Percentiles rank a stretch among this genome's conserved stretches.
Conservation (phyloP, 2,888 invertebrate genomes). For the Drosophila meridionalis region DNA sequence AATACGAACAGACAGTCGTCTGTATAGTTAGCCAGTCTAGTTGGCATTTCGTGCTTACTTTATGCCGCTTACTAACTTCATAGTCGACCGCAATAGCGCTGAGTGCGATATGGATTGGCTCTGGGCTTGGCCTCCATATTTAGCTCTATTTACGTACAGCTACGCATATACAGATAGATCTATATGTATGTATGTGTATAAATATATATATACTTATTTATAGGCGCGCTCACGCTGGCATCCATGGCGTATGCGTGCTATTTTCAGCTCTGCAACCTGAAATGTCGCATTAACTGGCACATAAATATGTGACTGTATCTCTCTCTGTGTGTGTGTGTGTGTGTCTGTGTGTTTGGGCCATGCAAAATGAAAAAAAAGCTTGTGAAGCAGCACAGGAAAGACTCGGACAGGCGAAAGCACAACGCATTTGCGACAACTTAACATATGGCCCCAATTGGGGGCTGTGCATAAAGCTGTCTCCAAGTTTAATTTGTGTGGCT, state of each 20-base stretch:
- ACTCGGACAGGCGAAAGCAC: slow-evolving; percentile 48
- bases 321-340: slow-evolving; percentile 12
- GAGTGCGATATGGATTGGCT: slow-evolving; percentile 36
- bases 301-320: slow-evolving; percentile 13
- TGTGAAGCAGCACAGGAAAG: slow-evolving; percentile 52
- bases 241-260: slow-evolving; percentile 81
- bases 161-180: slow-evolving; percentile 7
- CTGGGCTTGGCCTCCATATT: slow-evolving; percentile 58
- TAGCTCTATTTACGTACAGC: slow-evolving; percentile 41
- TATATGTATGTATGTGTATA: not conserved
- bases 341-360: slow-evolving; percentile 18
- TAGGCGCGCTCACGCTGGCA: slow-evolving; percentile 56
- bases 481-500: slow-evolving; percentile 43
- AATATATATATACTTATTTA: slow-evolving; percentile 39
- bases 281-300: slow-evolving; percentile 62
- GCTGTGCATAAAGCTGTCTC: slow-evolving; percentile 28
- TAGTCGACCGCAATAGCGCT: slow-evolving; percentile 39
- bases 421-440: slow-evolving; percentile 37
- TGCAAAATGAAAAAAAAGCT: slow-evolving; percentile 40
- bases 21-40: slow-evolving; percentile 71
- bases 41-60: slow-evolving; percentile 79
- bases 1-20: slow-evolving; percentile 34
- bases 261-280: slow-evolving; percentile 66
- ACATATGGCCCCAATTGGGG: slow-evolving; percentile 40
- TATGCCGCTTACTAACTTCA: slow-evolving; percentile 79